These are phyloP conservation scores for Calameuta filiformis DNA, from an alignment of 2,888 invertebrate species.

Conservation along the genomic window DNA sequence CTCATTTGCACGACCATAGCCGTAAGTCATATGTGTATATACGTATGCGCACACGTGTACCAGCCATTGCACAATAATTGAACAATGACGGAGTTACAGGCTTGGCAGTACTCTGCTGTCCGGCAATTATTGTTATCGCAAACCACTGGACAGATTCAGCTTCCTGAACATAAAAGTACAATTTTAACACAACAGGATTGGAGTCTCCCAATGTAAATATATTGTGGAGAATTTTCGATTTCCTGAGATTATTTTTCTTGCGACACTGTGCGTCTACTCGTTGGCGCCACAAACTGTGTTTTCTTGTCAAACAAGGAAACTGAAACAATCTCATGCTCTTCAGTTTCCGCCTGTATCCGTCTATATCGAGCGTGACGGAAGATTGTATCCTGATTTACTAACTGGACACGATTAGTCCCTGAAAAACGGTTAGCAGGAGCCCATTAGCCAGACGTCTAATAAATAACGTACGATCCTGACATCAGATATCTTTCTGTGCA, in stretches of 20 bases:
- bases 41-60: not conserved
- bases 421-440: not conserved
- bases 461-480: constrained; percentile 1
- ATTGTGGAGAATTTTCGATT: not conserved
- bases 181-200: not conserved
- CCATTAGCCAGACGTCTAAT: constrained; percentile 2
- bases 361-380: not conserved
- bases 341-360: not conserved
- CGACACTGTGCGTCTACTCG: not conserved
- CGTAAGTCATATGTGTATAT: not conserved
- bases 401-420: not conserved
- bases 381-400: not conserved
- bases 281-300: not conserved
- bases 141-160: not conserved
- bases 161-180: not conserved
- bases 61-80: not conserved
- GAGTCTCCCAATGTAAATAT: not conserved
- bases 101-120: not conserved
- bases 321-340: not conserved
- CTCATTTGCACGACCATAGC: not conserved
- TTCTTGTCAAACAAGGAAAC: not conserved
- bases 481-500: not conserved
- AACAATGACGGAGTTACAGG: not conserved
- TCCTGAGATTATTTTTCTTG: not conserved
- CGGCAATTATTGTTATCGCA: not conserved